Evolutionary conservation across 30 jellyfish, hydroid and myxozoan species (phyloP), one percentile per base, ranked within the genome.

Genomic region (Hydractinia symbiolongicarpus): DNA sequence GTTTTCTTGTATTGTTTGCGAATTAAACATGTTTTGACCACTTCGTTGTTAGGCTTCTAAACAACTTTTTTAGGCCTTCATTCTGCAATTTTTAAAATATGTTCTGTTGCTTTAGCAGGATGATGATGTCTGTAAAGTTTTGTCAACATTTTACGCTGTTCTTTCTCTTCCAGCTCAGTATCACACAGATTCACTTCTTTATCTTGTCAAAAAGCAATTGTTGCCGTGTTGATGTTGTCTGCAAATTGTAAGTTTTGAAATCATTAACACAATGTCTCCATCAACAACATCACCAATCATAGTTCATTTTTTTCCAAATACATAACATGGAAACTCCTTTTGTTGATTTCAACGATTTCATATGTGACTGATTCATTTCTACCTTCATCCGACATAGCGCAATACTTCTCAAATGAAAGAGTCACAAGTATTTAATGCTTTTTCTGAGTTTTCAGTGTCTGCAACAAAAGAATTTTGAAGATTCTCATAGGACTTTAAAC

Each of bases 1-100:
- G 84, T 53, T 76, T 76, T 76, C 84, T 76, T 76, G 84, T 76
- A 76, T 56, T 76, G 81, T 56, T 76, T 76, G 21, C 84, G 4
- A 76, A 71, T 71, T 55, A 4, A 55, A 71, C n/a, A n/a, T n/a
- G n/a, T n/a, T n/a, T n/a, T n/a, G n/a, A n/a, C n/a, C n/a, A n/a
- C n/a, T n/a, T n/a, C n/a, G 15, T 57, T 57, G 68, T 57, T 15
- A 9, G 15, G 10, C 13, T 57, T 9, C 10, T 57, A 9, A 9
- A 15, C 10, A 9, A 10, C 10, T 10, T n/a, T n/a, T n/a, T n/a
- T n/a, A n/a, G n/a, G n/a, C n/a, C n/a, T n/a, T n/a, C n/a, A n/a
- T n/a, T n/a, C n/a, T n/a, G n/a, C n/a, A n/a, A n/a, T n/a, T n/a
- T n/a, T n/a, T n/a, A n/a, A n/a, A n/a, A n/a, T n/a, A n/a, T n/a